Evolutionary conservation across 2,888 invertebrate genomes (phyloP).

Genomic region (Ichneumon xanthorius): DNA sequence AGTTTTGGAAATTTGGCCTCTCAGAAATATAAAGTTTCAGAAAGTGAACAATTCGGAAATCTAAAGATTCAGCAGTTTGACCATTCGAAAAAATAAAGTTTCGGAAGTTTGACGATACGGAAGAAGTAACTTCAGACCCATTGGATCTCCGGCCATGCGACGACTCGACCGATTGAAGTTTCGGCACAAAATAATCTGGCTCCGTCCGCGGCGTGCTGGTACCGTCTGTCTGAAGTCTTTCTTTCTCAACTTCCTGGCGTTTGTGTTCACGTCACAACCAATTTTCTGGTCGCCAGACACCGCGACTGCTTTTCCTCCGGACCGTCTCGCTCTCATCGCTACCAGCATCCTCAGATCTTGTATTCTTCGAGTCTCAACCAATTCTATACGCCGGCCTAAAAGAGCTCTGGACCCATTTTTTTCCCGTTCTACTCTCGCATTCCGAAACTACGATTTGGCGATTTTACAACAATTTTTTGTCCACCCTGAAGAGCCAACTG

Average conservation of each 20-base stretch:
- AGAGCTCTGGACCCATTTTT: background rate
- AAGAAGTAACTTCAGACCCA: too few species aligned
- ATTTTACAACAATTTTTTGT: background rate
- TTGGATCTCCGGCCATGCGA: too few species aligned
- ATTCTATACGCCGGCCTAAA: background rate
- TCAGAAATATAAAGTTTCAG: too few species aligned
- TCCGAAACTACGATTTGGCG: background rate
- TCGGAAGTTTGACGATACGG: too few species aligned
- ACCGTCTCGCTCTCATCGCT: background rate
- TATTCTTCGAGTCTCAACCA: background rate
- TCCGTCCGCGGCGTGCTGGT: background rate
- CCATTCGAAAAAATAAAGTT: too few species aligned
- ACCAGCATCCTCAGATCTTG: background rate
- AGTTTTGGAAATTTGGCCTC: too few species aligned
- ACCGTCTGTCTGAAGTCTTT: slow-evolving; percentile 66
- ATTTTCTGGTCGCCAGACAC: slow-evolving; percentile 17
- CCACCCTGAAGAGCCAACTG: background rate
- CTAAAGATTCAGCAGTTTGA: too few species aligned
- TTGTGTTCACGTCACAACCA: slow-evolving; percentile 54
- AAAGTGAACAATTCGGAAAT: too few species aligned
- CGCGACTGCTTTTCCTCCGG: background rate
- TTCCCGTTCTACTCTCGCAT: background rate
- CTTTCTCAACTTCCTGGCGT: slow-evolving; percentile 36
- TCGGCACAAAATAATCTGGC: too few species aligned
- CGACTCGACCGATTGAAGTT: too few species aligned